These are phyloP conservation scores for Heliangelus exortis DNA, from an alignment of 2,797 vertebrate genomes.

Conservation along the genomic window DNA sequence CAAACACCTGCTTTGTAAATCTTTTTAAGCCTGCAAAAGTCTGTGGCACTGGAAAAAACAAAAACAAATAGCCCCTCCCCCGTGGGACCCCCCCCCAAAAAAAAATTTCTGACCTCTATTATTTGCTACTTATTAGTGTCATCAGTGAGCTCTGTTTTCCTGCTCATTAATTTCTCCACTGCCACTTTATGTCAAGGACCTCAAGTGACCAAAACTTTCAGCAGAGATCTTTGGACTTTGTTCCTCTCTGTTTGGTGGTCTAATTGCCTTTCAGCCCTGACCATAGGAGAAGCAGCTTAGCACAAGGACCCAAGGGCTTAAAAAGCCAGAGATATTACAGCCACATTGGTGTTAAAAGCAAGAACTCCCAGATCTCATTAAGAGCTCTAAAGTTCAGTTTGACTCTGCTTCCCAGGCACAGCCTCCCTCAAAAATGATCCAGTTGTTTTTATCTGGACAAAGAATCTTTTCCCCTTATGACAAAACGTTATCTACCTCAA, in stretches of 20 bases:
- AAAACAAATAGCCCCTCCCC: no score
- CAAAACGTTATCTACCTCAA: background rate
- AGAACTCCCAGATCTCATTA: background rate
- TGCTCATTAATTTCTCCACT: background rate
- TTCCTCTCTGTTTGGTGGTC: background rate
- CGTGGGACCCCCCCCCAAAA: no score
- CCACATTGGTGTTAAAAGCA: background rate
- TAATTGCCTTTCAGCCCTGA: constrained; percentile 19
- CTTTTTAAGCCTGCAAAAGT: background rate
- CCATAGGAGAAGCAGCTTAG: background rate
- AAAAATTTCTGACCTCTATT: no score
- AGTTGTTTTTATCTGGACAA: constrained; percentile 36
- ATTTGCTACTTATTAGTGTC: background rate
- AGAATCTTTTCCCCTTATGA: background rate
- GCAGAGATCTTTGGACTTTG: background rate
- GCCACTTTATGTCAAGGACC: background rate
- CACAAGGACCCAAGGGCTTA: background rate
- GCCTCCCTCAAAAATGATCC: background rate
- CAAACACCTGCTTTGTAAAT: background rate
- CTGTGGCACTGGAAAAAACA: background rate
- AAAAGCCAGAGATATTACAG: constrained; percentile 9
- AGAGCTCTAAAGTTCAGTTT: background rate
- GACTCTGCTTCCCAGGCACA: background rate
- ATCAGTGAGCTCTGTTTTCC: background rate
- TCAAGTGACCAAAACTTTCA: background rate